These are phyloP conservation scores for Folsomia candida DNA, from an alignment of 2,888 invertebrate genomes.

Conservation along the genomic window DNA sequence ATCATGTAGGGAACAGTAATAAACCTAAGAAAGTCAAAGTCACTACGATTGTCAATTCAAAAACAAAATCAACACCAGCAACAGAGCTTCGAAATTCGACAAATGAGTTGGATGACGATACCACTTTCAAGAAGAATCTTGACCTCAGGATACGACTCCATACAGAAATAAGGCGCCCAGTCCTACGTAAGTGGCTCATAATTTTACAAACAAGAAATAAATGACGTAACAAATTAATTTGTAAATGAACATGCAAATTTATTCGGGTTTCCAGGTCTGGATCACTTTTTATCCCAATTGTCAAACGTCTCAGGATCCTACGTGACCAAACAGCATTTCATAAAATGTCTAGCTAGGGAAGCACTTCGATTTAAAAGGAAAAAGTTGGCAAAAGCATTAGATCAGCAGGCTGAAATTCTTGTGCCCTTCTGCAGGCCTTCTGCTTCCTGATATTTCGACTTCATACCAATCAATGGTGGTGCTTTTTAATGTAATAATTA, in stretches of 20 bases:
- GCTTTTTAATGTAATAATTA: too few relatives aligned
- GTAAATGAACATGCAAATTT: not conserved
- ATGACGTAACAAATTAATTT: not conserved
- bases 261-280: conserved; percentile 38
- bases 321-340: conserved; percentile 45
- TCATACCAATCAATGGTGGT: not conserved
- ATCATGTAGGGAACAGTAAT: conserved; percentile 8
- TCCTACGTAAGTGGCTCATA: conserved; percentile 42
- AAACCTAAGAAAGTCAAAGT: conserved; percentile 2
- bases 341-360: conserved; percentile 56
- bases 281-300: conserved; percentile 42
- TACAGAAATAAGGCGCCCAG: conserved; percentile 49
- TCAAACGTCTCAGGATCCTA: conserved; percentile 45
- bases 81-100: not conserved
- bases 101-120: conserved; percentile 40
- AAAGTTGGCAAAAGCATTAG: conserved; percentile 66
- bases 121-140: conserved; percentile 42
- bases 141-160: conserved; percentile 44
- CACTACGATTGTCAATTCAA: not conserved
- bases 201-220: not conserved
- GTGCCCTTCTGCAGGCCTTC: conserved; percentile 29
- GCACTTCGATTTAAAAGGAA: conserved; percentile 75
- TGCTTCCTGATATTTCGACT: conserved; percentile 7
- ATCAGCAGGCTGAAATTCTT: conserved; percentile 56
- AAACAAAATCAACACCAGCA: not conserved